Conservation (phyloP, 37 sponge, comb jelly and placozoan species). For the Chondrosia reniformis region DNA sequence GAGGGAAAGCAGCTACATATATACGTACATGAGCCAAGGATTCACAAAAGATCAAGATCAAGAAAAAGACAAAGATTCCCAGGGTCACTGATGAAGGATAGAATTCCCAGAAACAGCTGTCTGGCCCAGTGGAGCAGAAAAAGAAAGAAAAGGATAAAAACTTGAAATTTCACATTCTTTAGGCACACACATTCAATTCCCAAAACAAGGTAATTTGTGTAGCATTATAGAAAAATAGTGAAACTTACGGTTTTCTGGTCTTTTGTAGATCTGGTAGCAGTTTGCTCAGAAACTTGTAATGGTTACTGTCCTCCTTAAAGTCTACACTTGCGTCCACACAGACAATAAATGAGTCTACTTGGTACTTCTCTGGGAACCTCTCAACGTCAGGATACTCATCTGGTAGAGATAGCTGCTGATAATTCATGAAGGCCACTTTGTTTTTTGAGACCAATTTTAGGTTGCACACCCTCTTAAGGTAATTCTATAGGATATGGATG, state of each 20-base stretch:
- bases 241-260: constrained; percentile 10
- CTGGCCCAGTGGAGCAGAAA: no score
- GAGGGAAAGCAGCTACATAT: no score
- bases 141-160: no score
- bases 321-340: constrained; percentile 58
- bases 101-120: no score
- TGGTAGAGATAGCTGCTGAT: constrained; percentile 71
- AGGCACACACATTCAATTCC: no score
- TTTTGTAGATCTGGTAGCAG: constrained; percentile 8
- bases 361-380: constrained; percentile 67
- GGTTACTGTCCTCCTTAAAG: constrained; percentile 11
- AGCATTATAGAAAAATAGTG: background rate
- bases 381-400: constrained; percentile 41
- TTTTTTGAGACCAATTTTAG: constrained; percentile 27
- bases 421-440: constrained; percentile 57
- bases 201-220: no score
- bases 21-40: no score
- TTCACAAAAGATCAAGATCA: no score
- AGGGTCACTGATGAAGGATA: no score
- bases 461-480: constrained; percentile 12
- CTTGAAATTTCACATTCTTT: no score
- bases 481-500: no score
- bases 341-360: constrained; percentile 65
- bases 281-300: constrained; percentile 26
- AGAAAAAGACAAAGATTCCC: no score